Evolutionary conservation across 2,113 vertebrate species (phyloP), one percentile per base, ranked within the genome.

Genomic region (Microcebus jonahi): DNA sequence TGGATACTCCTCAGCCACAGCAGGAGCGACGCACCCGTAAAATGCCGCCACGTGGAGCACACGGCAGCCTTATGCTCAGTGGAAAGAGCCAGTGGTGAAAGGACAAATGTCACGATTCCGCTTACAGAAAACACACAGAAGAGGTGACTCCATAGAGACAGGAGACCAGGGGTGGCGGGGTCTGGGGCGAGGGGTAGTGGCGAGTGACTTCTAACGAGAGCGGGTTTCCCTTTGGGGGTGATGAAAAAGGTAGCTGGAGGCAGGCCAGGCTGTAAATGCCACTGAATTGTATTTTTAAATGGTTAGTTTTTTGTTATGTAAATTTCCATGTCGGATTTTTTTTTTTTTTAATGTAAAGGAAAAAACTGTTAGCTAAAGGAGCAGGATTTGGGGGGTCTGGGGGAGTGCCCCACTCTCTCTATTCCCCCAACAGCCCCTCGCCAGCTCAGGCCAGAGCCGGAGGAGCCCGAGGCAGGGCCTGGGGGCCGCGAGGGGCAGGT

Each of bases 241-340:
- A 61, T 42, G 42, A 53, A 18, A 18, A 29, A 27, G 9, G 18
- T n/a, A 67, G 65, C 17, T n/a, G 10, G 68, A 70, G 68, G 10
- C 36, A 39, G 53, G 34, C 53, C n/a, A 29, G 10, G 65, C 39
- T 9, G 55, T 81, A 42, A 53, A n/a, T n/a, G 84, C 34, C 34
- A 13, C 61, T 11, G 36, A 48, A 65, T 23, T 59, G 36, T 48
- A 57, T 53, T 88, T 61, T 17, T 34, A 88, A 87, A 87, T 34
- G 20, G 39, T 34, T 81, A 39, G 68, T 50, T 88, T 88, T 48
- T 59, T 70, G 34, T 42, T 45, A 45, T n/a, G 77, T 75, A 55
- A 89, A 83, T 94, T 89, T 82, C n/a, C n/a, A 42, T 21, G n/a
- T 55, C n/a, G 29, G n/a, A 39, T 39, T 61, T 42, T 13, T 50